Evolutionary conservation across 2,888 invertebrate genomes (phyloP).

Genomic region (Drosophila tripunctata): DNA sequence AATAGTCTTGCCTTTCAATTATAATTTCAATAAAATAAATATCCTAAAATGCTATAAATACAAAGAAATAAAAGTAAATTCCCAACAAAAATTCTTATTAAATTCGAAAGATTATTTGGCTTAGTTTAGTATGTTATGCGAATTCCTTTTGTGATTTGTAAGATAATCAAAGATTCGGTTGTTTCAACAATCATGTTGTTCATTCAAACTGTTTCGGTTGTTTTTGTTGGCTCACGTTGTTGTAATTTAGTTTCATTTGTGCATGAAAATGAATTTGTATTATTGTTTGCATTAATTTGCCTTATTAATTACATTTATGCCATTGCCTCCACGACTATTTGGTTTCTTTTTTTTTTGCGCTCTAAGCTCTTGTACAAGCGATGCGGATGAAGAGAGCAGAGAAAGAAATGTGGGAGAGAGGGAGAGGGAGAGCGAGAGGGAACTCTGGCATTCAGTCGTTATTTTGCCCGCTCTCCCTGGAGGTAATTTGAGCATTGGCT

Average conservation of each 20-base stretch:
- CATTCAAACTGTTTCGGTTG: constrained; percentile 1
- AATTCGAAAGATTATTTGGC: background rate
- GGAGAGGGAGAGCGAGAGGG: background rate
- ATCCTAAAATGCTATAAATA: too few species aligned
- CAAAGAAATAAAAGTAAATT: background rate
- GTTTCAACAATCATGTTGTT: constrained; percentile 16
- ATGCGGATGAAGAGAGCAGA: background rate
- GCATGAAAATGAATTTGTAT: constrained; percentile 79
- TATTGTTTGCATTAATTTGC: constrained; percentile 80
- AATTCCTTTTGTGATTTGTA: background rate
- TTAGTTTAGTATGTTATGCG: background rate
- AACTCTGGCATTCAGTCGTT: constrained; percentile 8
- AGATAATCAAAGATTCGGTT: constrained; percentile 25
- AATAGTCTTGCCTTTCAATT: too few species aligned
- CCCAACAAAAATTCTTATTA: background rate
- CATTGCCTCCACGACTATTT: constrained; percentile 55
- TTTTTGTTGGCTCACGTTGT: constrained; percentile 52
- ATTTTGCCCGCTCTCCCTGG: constrained; percentile 51
- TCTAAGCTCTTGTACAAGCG: background rate
- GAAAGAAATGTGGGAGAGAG: background rate
- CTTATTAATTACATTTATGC: constrained; percentile 79
- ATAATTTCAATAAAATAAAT: too few species aligned
- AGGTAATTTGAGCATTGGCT: constrained; percentile 75
- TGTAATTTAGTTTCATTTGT: constrained; percentile 77
- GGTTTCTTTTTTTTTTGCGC: constrained; percentile 34